A percentile compares a stretch with the other conserved stretches of the same genome.
Evolutionary conservation across 2,888 invertebrate genomes (phyloP).

Genomic region (Drosophila tanythrix): DNA sequence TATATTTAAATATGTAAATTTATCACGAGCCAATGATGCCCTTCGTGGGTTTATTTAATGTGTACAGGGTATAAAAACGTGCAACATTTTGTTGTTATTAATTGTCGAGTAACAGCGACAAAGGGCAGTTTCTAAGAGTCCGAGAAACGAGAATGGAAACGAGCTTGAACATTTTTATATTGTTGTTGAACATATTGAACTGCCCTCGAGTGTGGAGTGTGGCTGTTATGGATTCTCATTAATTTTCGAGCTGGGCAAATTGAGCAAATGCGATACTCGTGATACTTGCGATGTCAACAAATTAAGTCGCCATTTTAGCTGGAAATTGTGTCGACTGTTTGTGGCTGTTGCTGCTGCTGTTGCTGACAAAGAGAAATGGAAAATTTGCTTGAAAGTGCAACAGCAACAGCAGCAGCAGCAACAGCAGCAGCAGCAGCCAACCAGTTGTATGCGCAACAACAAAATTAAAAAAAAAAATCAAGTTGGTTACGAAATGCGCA

Average conservation of each 20-base stretch:
- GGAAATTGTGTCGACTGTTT: slow-evolving; percentile 68
- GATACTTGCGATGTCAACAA: slow-evolving; percentile 70
- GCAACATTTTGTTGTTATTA: slow-evolving; percentile 24
- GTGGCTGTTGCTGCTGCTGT: slow-evolving; percentile 16
- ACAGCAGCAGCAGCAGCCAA: neutral
- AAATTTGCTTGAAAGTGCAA: slow-evolving; percentile 53
- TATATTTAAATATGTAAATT: neutral
- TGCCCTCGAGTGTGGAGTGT: slow-evolving; percentile 35
- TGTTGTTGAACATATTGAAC: slow-evolving; percentile 7
- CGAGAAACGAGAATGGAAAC: neutral
- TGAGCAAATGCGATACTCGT: slow-evolving; percentile 54
- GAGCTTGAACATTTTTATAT: neutral
- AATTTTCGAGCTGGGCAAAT: slow-evolving; percentile 53
- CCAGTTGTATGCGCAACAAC: slow-evolving; percentile 27
- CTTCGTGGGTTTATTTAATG: neutral
- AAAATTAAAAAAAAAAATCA: slow-evolving; percentile 16
- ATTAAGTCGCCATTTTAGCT: slow-evolving; percentile 75
- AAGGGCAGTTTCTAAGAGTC: slow-evolving; percentile 22
- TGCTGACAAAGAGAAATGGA: slow-evolving; percentile 59
- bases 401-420: slow-evolving; percentile 13
- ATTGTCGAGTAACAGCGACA: slow-evolving; percentile 9
- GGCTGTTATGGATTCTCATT: slow-evolving; percentile 56
- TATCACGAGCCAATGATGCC: no score
- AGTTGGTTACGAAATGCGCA: slow-evolving; percentile 60
- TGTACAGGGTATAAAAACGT: slow-evolving; percentile 6